A percentile compares a stretch with the other conserved stretches of the same genome.
phyloP scores from a whole-genome alignment of 2,888 invertebrate genomes.

The Rhamphomyia laevipes region DNA sequence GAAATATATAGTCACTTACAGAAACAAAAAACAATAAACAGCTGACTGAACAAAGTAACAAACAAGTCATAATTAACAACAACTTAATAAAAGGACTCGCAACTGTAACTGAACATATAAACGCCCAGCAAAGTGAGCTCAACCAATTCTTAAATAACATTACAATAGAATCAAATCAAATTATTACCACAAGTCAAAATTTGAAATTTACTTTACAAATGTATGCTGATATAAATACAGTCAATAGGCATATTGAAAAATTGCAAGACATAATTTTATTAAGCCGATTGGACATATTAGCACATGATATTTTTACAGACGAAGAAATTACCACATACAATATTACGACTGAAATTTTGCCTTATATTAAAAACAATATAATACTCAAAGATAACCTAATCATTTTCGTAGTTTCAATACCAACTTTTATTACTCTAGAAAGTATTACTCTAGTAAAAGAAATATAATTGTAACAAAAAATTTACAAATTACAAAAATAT shows the following conservation, averaged over 20 bases:
- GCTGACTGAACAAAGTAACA: neutral
- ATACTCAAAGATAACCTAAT: too few relatives aligned
- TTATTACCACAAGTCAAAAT: too few relatives aligned
- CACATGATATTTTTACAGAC: neutral
- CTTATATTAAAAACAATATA: neutral
- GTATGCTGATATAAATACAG: neutral
- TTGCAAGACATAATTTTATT: neutral
- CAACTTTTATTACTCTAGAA: too few relatives aligned
- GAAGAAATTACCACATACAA: neutral
- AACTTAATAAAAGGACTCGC: neutral
- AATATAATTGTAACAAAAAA: neutral
- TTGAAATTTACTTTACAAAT: neutral
- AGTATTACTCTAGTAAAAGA: neutral
- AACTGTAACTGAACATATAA: neutral
- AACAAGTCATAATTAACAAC: conserved; percentile 1
- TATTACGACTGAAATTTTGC: neutral
- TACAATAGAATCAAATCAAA: neutral
- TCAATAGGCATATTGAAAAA: too few relatives aligned
- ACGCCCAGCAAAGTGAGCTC: neutral
- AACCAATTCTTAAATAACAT: neutral
- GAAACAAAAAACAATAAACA: too few relatives aligned
- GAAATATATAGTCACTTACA: neutral
- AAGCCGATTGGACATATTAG: neutral
- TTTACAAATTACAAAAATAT: neutral
- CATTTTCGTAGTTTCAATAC: too few relatives aligned